phyloP scores from a whole-genome alignment of 2,797 vertebrate species.

The Myotis planiceps region DNA sequence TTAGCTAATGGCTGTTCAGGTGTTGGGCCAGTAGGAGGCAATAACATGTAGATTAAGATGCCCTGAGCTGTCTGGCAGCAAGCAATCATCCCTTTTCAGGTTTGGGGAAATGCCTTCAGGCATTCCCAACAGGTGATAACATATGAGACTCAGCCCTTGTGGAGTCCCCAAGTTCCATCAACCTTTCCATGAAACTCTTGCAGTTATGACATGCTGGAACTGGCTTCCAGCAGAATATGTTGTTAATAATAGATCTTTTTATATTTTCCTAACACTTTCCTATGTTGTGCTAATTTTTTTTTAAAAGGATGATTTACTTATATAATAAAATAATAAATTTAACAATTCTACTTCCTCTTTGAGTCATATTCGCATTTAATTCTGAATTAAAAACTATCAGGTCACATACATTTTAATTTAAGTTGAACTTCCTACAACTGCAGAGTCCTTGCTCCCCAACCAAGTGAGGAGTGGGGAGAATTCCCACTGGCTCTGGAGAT shows the following conservation, averaged over 20 bases:
- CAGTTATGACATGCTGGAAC: no score
- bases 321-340: not conserved
- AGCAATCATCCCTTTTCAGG: no score
- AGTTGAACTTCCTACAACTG: not conserved
- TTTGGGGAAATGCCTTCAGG: no score
- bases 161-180: no score
- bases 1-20: no score
- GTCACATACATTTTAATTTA: not conserved
- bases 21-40: no score
- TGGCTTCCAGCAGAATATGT: not conserved
- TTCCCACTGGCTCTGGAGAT: not conserved
- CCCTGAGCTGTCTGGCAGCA: no score
- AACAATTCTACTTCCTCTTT: not conserved
- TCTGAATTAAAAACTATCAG: not conserved
- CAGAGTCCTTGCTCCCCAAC: not conserved
- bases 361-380: conserved; percentile 11
- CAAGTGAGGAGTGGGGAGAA: not conserved
- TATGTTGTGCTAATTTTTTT: not conserved
- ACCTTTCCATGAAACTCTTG: no score
- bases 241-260: not conserved
- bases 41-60: no score
- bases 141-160: no score
- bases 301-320: not conserved
- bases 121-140: no score
- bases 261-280: not conserved